Evolutionary conservation across 1,140 invertebrate genomes (phyloP), one percentile per base, ranked within the genome.

Genomic region (Atta texana): DNA sequence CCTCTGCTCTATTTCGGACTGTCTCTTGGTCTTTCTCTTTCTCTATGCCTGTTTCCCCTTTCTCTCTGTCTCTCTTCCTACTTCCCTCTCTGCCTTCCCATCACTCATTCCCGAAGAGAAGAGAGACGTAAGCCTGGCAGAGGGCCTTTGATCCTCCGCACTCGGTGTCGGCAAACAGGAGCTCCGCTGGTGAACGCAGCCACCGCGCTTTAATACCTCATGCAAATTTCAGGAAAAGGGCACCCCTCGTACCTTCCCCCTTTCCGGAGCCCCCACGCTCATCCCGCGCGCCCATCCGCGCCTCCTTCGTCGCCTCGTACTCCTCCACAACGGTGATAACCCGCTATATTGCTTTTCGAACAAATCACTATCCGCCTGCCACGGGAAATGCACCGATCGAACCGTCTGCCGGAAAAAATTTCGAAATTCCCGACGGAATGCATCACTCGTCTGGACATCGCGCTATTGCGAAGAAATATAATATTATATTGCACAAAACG

Each of bases 181-280:
- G 93, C 94, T 93, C 81, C 90, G 88, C 91, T 92, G 91, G 85
- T 92, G 92, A 93, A 93, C 92, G 88, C 91, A 93, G 92, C 93
- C 93, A 94, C 94, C 94, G 94, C 92, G 93, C 94, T 95, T 95
- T 95, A 95, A 95, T 95, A 95, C 94, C 94, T 95, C 94, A 95
- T 95, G 95, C 94, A 95, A 95, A 95, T 95, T 95, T 93, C 75
- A 89, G 92, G 92, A 94, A 94, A 94, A 95, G 93, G 91, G 89
- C 92, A 89, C 87, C 89, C 91, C 86, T 80, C 84, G 63, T 85
- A 69, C 74, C 63, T 77, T 69, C 82, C 88, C 86, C 71, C 59
- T 49, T 72, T 76, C 64, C 69, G 39, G 78, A 69, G 51, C 57
- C 82, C 84, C 85, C 84, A 86, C 76, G 78, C 80, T 84, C 91